Conservation (phyloP, 1,140 invertebrate genomes). For the Dinothrombium tinctorium region DNA sequence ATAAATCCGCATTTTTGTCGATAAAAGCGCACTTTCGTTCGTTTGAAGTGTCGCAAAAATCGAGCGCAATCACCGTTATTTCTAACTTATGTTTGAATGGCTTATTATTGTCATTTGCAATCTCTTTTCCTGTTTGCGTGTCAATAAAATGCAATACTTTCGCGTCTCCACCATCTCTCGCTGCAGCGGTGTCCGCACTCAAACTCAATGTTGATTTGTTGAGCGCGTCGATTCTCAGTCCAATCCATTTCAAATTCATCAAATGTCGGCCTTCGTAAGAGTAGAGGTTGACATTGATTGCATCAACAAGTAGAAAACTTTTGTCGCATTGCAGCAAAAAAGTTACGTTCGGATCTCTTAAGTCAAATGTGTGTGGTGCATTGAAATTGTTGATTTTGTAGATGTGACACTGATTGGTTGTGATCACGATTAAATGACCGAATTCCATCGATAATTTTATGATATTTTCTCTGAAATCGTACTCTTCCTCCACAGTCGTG, state of each 20-base stretch:
- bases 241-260: slow-evolving; percentile 49
- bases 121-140: slow-evolving; percentile 33
- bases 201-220: slow-evolving; percentile 32
- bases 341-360: slow-evolving; percentile 46
- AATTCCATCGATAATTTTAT: slow-evolving; percentile 45
- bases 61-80: slow-evolving; percentile 43
- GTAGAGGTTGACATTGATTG: slow-evolving; percentile 42
- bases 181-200: slow-evolving; percentile 53
- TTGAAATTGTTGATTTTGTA: slow-evolving; percentile 67
- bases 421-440: slow-evolving; percentile 65
- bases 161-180: slow-evolving; percentile 51
- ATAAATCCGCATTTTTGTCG: slow-evolving; percentile 56
- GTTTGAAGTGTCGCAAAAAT: slow-evolving; percentile 41
- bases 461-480: slow-evolving; percentile 76
- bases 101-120: slow-evolving; percentile 37
- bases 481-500: slow-evolving; percentile 50
- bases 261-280: slow-evolving; percentile 64
- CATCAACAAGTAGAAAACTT: slow-evolving; percentile 56
- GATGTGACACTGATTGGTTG: slow-evolving; percentile 72
- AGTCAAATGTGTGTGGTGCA: slow-evolving; percentile 42
- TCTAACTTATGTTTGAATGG: slow-evolving; percentile 31
- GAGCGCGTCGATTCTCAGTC: slow-evolving; percentile 38
- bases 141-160: slow-evolving; percentile 72
- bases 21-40: slow-evolving; percentile 50
- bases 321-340: slow-evolving; percentile 51